Evolutionary conservation across 1,140 invertebrate genomes (phyloP).

Genomic region (Solenopsis fugax): DNA sequence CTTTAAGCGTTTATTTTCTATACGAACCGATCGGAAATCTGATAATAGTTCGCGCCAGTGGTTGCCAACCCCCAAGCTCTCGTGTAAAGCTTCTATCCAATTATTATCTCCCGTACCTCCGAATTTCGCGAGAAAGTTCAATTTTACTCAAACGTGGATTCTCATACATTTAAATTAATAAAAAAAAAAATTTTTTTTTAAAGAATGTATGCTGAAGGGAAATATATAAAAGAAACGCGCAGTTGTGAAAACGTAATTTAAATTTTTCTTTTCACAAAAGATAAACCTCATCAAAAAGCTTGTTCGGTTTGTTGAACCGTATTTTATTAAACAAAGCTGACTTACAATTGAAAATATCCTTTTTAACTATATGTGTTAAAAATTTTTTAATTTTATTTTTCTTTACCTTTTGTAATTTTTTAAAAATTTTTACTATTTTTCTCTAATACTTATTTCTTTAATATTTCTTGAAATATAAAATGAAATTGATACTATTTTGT

Average conservation of each 20-base stretch:
- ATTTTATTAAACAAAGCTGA: not conserved
- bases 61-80: slow-evolving; percentile 38
- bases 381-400: too few relatives aligned
- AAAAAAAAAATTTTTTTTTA: not conserved
- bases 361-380: not conserved
- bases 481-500: slow-evolving; percentile 36
- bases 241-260: not conserved
- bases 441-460: not conserved
- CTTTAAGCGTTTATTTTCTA: slow-evolving; percentile 65
- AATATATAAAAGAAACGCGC: not conserved
- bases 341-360: not conserved
- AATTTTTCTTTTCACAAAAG: not conserved
- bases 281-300: not conserved
- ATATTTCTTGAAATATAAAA: slow-evolving; percentile 28
- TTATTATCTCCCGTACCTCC: slow-evolving; percentile 9
- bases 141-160: slow-evolving; percentile 31
- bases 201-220: not conserved
- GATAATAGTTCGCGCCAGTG: slow-evolving; percentile 56
- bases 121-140: slow-evolving; percentile 29
- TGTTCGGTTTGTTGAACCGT: not conserved
- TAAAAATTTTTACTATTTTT: not conserved
- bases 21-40: slow-evolving; percentile 58
- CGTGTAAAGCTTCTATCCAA: slow-evolving; percentile 10
- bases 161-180: not conserved
- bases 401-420: too few relatives aligned